A percentile compares a stretch with the other conserved stretches of the same genome.
phyloP scores from a whole-genome alignment of 2,113 vertebrate species.

The Microcebus murinus region DNA sequence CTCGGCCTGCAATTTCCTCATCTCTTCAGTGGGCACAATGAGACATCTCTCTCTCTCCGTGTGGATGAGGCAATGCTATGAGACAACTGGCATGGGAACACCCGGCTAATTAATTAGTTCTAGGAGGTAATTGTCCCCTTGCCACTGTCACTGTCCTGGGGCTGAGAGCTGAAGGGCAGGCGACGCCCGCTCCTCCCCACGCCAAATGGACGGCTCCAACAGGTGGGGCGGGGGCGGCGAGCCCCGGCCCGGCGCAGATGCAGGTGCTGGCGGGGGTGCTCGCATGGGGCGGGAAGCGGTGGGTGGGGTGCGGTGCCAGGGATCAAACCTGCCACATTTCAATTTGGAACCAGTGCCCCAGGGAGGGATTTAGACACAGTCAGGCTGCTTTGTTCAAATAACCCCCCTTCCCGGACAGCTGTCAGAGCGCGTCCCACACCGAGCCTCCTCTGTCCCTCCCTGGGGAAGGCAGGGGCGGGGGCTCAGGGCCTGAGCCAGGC shows the following conservation, averaged over 20 bases:
- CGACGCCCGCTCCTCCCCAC: fast-evolving
- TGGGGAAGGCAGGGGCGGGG: not conserved
- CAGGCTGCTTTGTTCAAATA: slow-evolving; percentile 50
- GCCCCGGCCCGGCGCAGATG: not conserved
- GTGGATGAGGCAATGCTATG: fast-evolving
- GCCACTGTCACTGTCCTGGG: not conserved
- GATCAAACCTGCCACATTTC: slow-evolving; percentile 60
- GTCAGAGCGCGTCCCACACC: not conserved
- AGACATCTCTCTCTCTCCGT: fast-evolving
- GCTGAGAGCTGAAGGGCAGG: not conserved
- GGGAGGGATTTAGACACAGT: slow-evolving; percentile 65
- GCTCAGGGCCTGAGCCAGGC: not conserved
- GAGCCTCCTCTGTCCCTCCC: not conserved
- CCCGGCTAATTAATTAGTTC: not conserved
- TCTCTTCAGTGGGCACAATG: not conserved
- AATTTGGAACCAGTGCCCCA: slow-evolving; percentile 51
- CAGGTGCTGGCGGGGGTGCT: fast-evolving
- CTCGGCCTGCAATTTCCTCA: not conserved
- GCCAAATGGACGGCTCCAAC: not conserved
- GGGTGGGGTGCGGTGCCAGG: not conserved
- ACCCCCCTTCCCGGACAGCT: slow-evolving; percentile 55
- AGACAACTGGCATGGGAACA: not conserved
- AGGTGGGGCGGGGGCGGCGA: not conserved
- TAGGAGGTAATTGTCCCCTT: fast-evolving
- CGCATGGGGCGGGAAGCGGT: not conserved